Conservation (phyloP, 2,113 vertebrate species). For the Tenrec ecaudatus region DNA sequence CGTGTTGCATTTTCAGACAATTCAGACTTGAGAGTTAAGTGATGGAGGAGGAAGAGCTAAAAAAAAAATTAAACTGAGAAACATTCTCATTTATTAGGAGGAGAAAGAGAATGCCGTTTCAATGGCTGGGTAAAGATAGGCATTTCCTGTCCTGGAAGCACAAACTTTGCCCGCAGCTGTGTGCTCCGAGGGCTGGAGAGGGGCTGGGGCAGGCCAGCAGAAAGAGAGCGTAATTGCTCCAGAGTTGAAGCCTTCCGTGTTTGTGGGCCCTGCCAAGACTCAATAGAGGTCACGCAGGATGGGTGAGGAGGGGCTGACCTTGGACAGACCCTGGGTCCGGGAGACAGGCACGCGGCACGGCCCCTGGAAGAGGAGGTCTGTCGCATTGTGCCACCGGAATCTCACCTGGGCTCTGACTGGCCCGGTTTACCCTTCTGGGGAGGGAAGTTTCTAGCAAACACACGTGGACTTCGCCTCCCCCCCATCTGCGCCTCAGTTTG, state of each 20-base stretch:
- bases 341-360: background rate
- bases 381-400: fast-evolving
- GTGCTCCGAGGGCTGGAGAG: background rate
- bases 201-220: background rate
- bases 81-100: conserved; percentile 48
- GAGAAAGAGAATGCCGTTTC: conserved; percentile 63
- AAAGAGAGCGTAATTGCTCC: conserved; percentile 9
- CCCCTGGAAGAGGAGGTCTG: background rate
- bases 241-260: background rate
- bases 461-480: background rate
- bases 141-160: conserved; percentile 55
- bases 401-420: background rate
- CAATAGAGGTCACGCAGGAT: conserved; percentile 13
- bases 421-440: background rate
- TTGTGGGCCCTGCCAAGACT: background rate
- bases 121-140: conserved; percentile 63
- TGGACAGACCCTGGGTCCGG: background rate
- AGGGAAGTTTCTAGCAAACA: background rate
- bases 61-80: background rate
- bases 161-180: conserved; percentile 54
- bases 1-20: conserved; percentile 48
- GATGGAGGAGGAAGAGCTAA: conserved; percentile 45
- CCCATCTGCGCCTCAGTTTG: background rate
- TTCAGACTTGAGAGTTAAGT: conserved; percentile 62
- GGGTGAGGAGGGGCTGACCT: background rate